phyloP scores from a whole-genome alignment of 2,113 vertebrate genomes.

The Pelodiscus sinensis region DNA sequence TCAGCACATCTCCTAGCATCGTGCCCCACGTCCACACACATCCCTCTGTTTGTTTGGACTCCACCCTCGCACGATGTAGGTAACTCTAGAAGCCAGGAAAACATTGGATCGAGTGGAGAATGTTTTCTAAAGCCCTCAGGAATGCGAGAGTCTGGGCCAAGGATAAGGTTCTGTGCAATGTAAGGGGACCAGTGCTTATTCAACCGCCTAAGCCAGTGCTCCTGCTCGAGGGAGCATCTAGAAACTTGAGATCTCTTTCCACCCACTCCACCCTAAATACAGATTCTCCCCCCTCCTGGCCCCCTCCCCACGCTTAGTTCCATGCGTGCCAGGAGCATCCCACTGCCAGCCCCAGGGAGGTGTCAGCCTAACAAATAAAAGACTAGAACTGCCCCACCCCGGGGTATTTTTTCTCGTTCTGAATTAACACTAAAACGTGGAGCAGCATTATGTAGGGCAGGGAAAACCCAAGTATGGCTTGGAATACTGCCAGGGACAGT shows the following conservation, averaged over 20 bases:
- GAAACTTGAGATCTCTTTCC: conserved; percentile 6
- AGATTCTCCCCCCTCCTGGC: background rate
- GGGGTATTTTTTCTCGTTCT: background rate
- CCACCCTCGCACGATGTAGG: background rate
- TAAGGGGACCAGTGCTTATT: background rate
- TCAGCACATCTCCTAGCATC: background rate
- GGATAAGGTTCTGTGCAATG: rapidly evolving
- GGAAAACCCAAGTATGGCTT: conserved; percentile 24
- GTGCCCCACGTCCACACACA: background rate
- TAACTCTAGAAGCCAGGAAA: background rate
- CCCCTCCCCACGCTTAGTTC: conserved; percentile 10
- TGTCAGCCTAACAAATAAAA: background rate
- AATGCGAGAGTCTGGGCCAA: background rate
- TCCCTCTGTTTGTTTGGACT: background rate
- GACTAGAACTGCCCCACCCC: background rate
- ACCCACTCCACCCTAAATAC: rapidly evolving
- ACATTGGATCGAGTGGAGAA: background rate
- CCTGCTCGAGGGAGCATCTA: background rate
- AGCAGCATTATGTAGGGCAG: background rate
- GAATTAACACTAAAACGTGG: background rate
- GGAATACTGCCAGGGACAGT: conserved; percentile 34
- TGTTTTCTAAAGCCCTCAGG: background rate
- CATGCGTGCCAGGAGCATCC: background rate
- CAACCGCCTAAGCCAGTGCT: background rate
- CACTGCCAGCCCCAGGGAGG: background rate